phyloP scores from a whole-genome alignment of 2,888 invertebrate species.

The Lamellibrachia satsuma region DNA sequence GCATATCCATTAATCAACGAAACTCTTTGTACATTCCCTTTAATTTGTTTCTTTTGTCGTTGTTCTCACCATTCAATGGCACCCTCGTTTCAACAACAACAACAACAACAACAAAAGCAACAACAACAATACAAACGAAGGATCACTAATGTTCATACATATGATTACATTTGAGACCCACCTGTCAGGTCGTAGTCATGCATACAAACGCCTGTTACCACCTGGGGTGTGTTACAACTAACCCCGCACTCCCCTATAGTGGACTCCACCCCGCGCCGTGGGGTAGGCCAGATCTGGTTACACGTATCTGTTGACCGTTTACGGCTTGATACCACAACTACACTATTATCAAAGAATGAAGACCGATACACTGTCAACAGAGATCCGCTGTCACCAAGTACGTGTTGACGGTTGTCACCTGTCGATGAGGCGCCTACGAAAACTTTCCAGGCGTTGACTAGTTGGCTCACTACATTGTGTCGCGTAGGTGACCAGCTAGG shows the following conservation, averaged over 20 bases:
- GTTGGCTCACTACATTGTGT: too few species aligned
- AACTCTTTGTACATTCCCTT: too few species aligned
- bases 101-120: too few species aligned
- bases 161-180: background rate
- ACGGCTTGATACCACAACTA: background rate
- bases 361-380: background rate
- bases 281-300: background rate
- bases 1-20: too few species aligned
- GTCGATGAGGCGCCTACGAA: background rate
- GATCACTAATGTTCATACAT: too few species aligned
- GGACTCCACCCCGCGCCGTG: background rate
- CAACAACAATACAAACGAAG: too few species aligned
- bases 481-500: too few species aligned
- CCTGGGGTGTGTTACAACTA: background rate
- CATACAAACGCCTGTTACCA: too few species aligned
- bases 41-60: too few species aligned
- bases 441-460: too few species aligned
- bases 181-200: background rate
- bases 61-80: too few species aligned
- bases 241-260: background rate
- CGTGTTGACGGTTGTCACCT: background rate
- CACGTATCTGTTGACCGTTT: background rate
- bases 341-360: background rate
- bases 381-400: background rate
- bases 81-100: too few species aligned